These are phyloP conservation scores for Brienomyrus brachyistius DNA, from an alignment of 2,113 vertebrate species.

Conservation along the genomic window DNA sequence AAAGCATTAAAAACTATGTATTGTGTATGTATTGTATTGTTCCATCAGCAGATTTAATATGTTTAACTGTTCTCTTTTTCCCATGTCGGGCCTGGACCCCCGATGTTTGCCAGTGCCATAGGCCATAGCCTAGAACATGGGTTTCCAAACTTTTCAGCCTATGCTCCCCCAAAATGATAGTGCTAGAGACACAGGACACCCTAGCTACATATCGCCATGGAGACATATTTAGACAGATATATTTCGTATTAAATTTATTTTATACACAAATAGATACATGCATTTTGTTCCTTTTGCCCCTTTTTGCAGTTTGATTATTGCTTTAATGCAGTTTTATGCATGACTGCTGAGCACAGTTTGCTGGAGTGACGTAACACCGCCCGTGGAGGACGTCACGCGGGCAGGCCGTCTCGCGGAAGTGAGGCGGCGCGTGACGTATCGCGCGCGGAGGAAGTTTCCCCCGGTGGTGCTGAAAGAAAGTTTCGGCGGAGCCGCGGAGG, in stretches of 20 bases:
- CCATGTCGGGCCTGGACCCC: too few relatives aligned
- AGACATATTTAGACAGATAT: neutral
- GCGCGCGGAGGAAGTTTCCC: constrained; percentile 66
- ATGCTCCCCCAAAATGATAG: neutral
- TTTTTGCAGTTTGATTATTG: neutral
- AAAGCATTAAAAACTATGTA: neutral
- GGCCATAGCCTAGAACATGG: neutral
- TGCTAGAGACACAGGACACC: neutral
- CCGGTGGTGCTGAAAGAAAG: constrained; percentile 52
- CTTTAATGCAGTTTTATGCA: neutral
- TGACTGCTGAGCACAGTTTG: neutral
- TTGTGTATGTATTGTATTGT: neutral
- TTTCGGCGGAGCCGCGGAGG: constrained; percentile 47
- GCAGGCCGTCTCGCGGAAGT: constrained; percentile 60
- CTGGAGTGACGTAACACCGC: constrained; percentile 10
- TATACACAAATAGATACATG: neutral
- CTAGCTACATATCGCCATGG: neutral
- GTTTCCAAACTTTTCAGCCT: neutral
- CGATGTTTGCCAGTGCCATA: neutral
- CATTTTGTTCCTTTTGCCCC: neutral
- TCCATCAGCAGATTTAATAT: neutral
- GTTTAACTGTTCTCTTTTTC: neutral
- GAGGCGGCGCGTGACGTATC: constrained; percentile 43
- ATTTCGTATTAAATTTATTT: neutral
- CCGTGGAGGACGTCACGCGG: constrained; percentile 25